These are phyloP conservation scores for Sporophila hypoxantha DNA, from an alignment of 2,113 vertebrate species.

Conservation along the genomic window DNA sequence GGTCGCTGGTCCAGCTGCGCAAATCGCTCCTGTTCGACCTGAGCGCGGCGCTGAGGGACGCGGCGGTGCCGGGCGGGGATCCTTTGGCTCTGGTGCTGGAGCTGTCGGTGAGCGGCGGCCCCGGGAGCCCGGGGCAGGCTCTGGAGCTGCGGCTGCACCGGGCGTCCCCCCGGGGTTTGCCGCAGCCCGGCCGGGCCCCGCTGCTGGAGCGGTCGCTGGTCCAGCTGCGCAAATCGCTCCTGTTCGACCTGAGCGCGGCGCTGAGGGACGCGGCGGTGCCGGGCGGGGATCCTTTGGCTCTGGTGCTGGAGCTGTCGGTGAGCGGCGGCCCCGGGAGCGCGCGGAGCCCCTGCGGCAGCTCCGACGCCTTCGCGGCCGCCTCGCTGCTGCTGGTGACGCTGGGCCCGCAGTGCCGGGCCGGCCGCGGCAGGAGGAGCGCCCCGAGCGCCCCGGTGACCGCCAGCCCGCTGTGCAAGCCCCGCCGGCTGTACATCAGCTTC, in stretches of 20 bases:
- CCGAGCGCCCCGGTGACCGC: background rate
- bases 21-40: conserved; percentile 74
- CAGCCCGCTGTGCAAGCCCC: conserved; percentile 79
- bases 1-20: conserved; percentile 59
- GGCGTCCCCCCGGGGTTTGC: conserved; percentile 42
- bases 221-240: conserved; percentile 60
- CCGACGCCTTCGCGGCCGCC: conserved; percentile 53
- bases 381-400: conserved; percentile 81
- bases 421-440: conserved; percentile 31
- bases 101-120: conserved; percentile 49
- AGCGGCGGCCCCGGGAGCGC: rapidly evolving
- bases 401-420: conserved; percentile 69
- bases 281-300: conserved; percentile 8
- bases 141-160: conserved; percentile 74
- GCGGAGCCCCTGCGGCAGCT: background rate
- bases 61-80: conserved; percentile 53
- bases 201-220: conserved; percentile 72
- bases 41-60: conserved; percentile 60
- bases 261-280: conserved; percentile 53
- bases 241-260: conserved; percentile 73
- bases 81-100: background rate
- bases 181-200: conserved; percentile 25
- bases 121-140: background rate
- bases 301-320: background rate
- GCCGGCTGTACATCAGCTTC: conserved; percentile 88